Percentiles rank a stretch among this genome's conserved stretches.
These are phyloP conservation scores for Trichechus manatus DNA, from an alignment of 2,113 vertebrate species.

Conservation along the genomic window DNA sequence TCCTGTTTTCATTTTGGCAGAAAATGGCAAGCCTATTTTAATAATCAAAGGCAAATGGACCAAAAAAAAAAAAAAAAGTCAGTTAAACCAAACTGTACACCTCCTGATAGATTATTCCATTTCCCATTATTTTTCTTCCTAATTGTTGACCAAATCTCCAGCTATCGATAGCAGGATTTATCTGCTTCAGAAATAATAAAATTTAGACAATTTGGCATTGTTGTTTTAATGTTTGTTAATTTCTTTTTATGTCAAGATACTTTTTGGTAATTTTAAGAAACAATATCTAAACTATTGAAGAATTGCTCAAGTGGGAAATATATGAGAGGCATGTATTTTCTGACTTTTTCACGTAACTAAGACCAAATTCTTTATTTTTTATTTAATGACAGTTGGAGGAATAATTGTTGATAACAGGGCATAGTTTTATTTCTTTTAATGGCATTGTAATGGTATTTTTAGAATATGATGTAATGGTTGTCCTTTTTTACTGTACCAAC, in stretches of 20 bases:
- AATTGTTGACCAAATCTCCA: background rate
- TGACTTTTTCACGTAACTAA: slow-evolving; percentile 57
- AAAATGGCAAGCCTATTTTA: slow-evolving; percentile 15
- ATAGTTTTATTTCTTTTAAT: background rate
- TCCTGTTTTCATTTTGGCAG: slow-evolving; percentile 7
- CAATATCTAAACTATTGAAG: background rate
- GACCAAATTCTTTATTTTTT: slow-evolving; percentile 15
- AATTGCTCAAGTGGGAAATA: slow-evolving; percentile 4
- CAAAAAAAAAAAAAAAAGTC: background rate
- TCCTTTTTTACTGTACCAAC: background rate
- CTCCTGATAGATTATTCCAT: background rate
- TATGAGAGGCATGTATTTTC: background rate
- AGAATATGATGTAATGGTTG: background rate
- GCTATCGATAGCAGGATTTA: background rate
- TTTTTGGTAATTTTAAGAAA: background rate
- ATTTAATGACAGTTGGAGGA: background rate
- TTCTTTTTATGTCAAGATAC: background rate
- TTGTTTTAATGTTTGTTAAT: background rate
- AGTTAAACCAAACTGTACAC: background rate
- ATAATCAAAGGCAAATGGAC: background rate
- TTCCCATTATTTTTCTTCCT: background rate
- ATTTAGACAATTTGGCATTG: background rate
- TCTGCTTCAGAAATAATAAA: background rate
- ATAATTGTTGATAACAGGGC: background rate
- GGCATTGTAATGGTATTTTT: background rate